Percentiles rank a stretch among this genome's conserved stretches.
phyloP scores from a whole-genome alignment of 2,888 invertebrate genomes.

The Petrolisthes manimaculis region DNA sequence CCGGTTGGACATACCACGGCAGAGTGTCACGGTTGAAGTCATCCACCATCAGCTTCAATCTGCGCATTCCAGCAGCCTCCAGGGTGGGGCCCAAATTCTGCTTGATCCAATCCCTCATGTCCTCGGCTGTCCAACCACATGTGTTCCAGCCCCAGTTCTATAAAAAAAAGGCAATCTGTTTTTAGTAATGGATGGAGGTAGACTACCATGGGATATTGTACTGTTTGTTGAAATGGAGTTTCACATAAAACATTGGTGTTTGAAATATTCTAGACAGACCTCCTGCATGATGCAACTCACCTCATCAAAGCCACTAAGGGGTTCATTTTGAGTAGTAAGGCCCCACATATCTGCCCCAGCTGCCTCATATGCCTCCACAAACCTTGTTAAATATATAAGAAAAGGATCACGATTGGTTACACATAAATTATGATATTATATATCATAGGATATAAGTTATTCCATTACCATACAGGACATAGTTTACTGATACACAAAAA shows the following conservation, averaged over 20 bases:
- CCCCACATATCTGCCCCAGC: constrained; percentile 77
- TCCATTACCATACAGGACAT: no score
- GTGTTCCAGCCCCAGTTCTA: constrained; percentile 71
- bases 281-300: constrained; percentile 19
- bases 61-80: constrained; percentile 35
- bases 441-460: no score
- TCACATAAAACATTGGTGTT: no score
- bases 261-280: no score
- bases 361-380: constrained; percentile 58
- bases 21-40: constrained; percentile 45
- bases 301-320: constrained; percentile 76
- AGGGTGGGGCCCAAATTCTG: constrained; percentile 48
- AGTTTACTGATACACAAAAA: no score
- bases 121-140: constrained; percentile 59
- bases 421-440: no score
- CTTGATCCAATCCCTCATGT: constrained; percentile 62
- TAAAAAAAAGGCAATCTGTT: no score
- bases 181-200: no score
- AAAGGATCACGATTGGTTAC: no score
- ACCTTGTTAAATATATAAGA: constrained; percentile 9
- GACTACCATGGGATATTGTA: no score
- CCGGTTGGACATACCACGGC: constrained; percentile 42
- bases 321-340: constrained; percentile 89
- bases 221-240: no score
- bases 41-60: constrained; percentile 46